Percentiles rank a stretch among this genome's conserved stretches.
Conservation (phyloP, 1,140 invertebrate species). For the Pollicipes pollicipes region DNA sequence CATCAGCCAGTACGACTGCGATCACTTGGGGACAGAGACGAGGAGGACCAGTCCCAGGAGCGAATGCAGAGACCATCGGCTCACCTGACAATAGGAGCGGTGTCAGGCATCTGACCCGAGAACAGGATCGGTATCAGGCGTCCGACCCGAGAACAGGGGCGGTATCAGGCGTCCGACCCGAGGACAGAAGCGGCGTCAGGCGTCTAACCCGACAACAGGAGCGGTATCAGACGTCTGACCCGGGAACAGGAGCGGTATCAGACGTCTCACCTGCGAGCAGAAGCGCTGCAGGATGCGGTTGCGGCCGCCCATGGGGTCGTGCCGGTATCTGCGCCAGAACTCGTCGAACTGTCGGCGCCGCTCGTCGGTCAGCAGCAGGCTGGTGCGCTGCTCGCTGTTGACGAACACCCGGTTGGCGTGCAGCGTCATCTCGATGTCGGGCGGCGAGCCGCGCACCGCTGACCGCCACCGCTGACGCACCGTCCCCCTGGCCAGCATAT, state of each 20-base stretch:
- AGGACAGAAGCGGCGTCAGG: too few relatives aligned
- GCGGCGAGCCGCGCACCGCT: constrained; percentile 35
- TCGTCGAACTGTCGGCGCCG: constrained; percentile 46
- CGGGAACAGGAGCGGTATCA: not conserved
- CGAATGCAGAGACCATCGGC: too few relatives aligned
- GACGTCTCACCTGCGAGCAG: constrained; percentile 50
- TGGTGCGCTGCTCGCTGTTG: constrained; percentile 41
- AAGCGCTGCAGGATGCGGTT: constrained; percentile 63
- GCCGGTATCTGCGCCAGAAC: constrained; percentile 51
- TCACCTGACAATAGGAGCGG: too few relatives aligned
- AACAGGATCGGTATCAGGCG: too few relatives aligned
- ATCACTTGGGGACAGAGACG: too few relatives aligned
- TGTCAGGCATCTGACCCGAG: too few relatives aligned
- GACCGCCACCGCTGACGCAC: constrained; percentile 53
- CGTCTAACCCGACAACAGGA: not conserved
- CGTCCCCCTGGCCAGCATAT: constrained; percentile 62
- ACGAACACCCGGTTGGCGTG: constrained; percentile 54
- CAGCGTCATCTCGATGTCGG: constrained; percentile 50
- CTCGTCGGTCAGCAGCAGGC: constrained; percentile 44
- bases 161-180: too few relatives aligned
- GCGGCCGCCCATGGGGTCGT: constrained; percentile 45
- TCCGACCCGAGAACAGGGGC: too few relatives aligned
- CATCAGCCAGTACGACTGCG: too few relatives aligned
- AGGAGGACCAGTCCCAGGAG: too few relatives aligned
- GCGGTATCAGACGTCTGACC: too few relatives aligned